A percentile compares a stretch with the other conserved stretches of the same genome.
Conservation (phyloP, 2,888 invertebrate species). For the Carabus problematicus region DNA sequence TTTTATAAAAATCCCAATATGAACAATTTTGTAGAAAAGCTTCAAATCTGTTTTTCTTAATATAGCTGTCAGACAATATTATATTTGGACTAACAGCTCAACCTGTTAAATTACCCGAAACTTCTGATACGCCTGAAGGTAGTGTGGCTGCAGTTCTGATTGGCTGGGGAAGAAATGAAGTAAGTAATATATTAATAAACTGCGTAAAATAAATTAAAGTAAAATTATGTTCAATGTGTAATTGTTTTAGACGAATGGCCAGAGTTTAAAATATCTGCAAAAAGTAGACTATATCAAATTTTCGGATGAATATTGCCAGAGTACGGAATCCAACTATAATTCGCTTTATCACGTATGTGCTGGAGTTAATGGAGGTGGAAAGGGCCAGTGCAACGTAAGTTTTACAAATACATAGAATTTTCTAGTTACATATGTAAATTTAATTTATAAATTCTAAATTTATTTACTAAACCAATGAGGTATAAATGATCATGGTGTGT, state of each 20-base stretch:
- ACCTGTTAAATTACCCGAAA: conserved; percentile 43
- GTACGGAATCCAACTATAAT: conserved; percentile 51
- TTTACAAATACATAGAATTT: not conserved
- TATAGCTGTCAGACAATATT: conserved; percentile 46
- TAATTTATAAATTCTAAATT: not conserved
- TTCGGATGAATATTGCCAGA: conserved; percentile 56
- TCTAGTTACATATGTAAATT: not conserved
- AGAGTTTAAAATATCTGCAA: conserved; percentile 54
- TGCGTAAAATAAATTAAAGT: not conserved
- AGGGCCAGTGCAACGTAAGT: conserved; percentile 59
- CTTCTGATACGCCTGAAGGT: conserved; percentile 30
- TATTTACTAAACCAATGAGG: not conserved
- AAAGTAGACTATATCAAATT: conserved; percentile 56
- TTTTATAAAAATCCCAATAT: not conserved
- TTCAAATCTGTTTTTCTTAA: conserved; percentile 21
- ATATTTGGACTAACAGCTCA: conserved; percentile 27
- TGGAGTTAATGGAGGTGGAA: conserved; percentile 59
- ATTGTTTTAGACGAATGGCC: conserved; percentile 54
- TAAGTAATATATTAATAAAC: conserved; percentile 8
- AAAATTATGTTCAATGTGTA: not conserved
- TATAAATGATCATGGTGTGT: conserved; percentile 17
- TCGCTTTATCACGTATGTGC: conserved; percentile 59
- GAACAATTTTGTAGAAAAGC: not conserved
- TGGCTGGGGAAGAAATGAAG: conserved; percentile 55
- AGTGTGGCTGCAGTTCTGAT: conserved; percentile 51